Conservation (phyloP, 2,888 invertebrate genomes). For the Drosophila macrothrix region DNA sequence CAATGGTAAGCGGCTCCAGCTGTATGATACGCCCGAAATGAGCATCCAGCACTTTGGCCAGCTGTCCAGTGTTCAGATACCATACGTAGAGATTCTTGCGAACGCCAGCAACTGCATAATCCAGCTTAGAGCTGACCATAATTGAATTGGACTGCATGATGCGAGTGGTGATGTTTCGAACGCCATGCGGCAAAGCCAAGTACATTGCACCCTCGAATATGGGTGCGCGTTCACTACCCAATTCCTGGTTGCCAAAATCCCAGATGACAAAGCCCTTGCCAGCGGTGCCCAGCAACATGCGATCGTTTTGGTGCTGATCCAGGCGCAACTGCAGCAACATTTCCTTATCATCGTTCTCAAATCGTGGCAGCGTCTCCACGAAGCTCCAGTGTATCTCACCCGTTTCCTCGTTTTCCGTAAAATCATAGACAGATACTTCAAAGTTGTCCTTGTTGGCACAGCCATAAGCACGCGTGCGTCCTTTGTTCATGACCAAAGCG, state of each 20-base stretch:
- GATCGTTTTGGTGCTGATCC: slow-evolving; percentile 89
- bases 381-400: slow-evolving; percentile 87
- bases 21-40: slow-evolving; percentile 98
- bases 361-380: slow-evolving; percentile 87
- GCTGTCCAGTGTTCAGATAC: slow-evolving; percentile 91
- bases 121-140: slow-evolving; percentile 94
- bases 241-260: slow-evolving; percentile 87
- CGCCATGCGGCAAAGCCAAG: slow-evolving; percentile 92
- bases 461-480: slow-evolving; percentile 89
- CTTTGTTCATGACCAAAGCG: slow-evolving; percentile 89
- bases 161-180: slow-evolving; percentile 96
- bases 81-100: slow-evolving; percentile 98
- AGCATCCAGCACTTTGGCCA: slow-evolving; percentile 97
- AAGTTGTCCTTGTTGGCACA: slow-evolving; percentile 89
- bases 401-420: slow-evolving; percentile 63
- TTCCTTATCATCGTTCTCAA: slow-evolving; percentile 90
- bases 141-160: slow-evolving; percentile 96
- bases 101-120: slow-evolving; percentile 98
- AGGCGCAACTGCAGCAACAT: slow-evolving; percentile 93
- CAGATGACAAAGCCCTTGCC: slow-evolving; percentile 94
- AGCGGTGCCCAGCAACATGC: slow-evolving; percentile 92
- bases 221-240: slow-evolving; percentile 85
- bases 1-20: slow-evolving; percentile 93
- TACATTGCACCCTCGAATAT: slow-evolving; percentile 87
- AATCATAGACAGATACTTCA: slow-evolving; percentile 85